These are phyloP conservation scores for Triplophysa siluroides DNA, from an alignment of 2,113 vertebrate genomes.

Conservation along the genomic window DNA sequence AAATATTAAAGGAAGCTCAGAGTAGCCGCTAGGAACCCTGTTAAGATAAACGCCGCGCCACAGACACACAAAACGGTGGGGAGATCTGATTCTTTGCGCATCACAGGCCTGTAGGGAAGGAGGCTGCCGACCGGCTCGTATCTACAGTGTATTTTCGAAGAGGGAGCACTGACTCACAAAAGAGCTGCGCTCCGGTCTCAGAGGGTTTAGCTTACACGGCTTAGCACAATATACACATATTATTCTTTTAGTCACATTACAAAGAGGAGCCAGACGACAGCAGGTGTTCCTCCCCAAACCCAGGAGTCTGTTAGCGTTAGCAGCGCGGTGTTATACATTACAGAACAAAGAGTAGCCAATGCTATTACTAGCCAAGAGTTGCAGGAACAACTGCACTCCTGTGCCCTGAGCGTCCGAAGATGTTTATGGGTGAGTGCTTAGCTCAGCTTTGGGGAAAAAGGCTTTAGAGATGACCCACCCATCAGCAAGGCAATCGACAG, in stretches of 20 bases:
- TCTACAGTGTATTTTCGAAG: slow-evolving; percentile 57
- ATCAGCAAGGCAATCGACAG: slow-evolving; percentile 41
- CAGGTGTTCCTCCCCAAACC: background rate
- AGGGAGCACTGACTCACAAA: background rate
- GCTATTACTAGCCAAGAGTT: slow-evolving; percentile 20
- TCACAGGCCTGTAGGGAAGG: background rate
- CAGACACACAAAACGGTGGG: slow-evolving; percentile 7
- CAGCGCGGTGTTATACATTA: background rate
- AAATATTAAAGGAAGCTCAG: slow-evolving; percentile 21
- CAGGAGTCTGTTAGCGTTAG: background rate
- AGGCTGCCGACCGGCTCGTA: slow-evolving; percentile 4
- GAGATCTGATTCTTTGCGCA: background rate
- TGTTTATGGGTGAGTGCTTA: slow-evolving; percentile 52
- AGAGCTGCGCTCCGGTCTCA: background rate
- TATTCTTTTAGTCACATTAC: slow-evolving; percentile 48
- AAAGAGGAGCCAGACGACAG: slow-evolving; percentile 18
- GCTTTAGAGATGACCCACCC: slow-evolving; percentile 41
- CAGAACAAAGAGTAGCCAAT: slow-evolving; percentile 13
- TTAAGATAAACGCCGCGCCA: background rate
- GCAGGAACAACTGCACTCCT: background rate
- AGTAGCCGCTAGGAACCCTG: slow-evolving; percentile 4
- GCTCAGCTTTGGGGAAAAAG: slow-evolving; percentile 35
- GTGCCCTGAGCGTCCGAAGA: slow-evolving; percentile 33
- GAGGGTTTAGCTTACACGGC: slow-evolving; percentile 33
- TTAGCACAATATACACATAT: slow-evolving; percentile 52